Base-by-base conservation (phyloP, 30 jellyfish, hydroid and myxozoan species). In the Cassiopea andromeda region DNA sequence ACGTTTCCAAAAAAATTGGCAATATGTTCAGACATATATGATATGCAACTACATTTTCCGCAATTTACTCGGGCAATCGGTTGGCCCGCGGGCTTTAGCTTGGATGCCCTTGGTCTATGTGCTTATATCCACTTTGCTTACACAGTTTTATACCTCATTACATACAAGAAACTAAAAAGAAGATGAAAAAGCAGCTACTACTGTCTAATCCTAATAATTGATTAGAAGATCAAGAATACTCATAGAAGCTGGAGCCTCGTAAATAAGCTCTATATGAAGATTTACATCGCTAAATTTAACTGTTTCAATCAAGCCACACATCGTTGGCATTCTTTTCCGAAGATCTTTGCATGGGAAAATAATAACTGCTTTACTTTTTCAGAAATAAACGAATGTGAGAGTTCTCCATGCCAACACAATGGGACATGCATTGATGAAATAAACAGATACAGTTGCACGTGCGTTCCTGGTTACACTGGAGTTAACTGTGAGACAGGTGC, bases 391-490 rank as follows among this genome's bases (percentile, higher is more conserved):
- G 79, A 70, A 70, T 70, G 79, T 15, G 27, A 16, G 14, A 70
- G 79, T 15, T 70, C 79, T 70, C 79, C 79, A 16, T 70, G 79
- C 54, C 79, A 70, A 70, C 49, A 70, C 27, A 54, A 16, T 2
- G 79, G 79, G 6, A 70, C 54, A 70, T 70, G 79, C 54, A 70
- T 54, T 1, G 79, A 70, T 15, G 57, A 18, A 1, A 16, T 70
- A 7, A 70, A 70, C 54, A 18, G 15, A 70, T 70, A 70, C 16
- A 70, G n/a, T 3, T 70, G 79, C 54, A 12, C 49, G 7, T 70
- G 79, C 15, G 58, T 7, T 18, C 50, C 79, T 1, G 79, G 79
- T 16, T 70, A 70, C 54, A 70, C 57, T 18, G 79, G 54, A 16
- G 16, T 2, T 1, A 70, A 70, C 79, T 19, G 79, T 43, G n/a